Evolutionary conservation across 2,888 invertebrate genomes (phyloP).

Genomic region (Syrista parreyssii): DNA sequence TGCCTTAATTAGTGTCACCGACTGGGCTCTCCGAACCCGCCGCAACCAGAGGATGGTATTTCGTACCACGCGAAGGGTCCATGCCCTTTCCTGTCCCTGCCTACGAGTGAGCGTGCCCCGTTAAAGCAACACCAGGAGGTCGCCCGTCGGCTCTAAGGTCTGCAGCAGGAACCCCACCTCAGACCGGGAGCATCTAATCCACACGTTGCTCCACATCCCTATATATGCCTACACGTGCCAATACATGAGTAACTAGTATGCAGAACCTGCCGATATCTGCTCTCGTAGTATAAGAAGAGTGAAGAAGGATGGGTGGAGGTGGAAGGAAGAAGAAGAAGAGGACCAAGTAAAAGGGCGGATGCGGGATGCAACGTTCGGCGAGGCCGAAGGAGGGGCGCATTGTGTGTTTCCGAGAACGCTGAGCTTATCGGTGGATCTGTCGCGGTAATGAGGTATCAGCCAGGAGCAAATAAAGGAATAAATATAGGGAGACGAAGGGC

Average conservation of each 20-base stretch:
- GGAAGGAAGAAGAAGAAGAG: neutral
- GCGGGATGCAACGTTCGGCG: slow-evolving; percentile 16
- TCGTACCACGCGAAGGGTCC: neutral
- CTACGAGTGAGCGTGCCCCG: neutral
- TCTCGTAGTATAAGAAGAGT: slow-evolving; percentile 24
- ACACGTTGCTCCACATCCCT: neutral
- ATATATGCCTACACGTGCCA: neutral
- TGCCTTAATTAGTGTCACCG: slow-evolving; percentile 31
- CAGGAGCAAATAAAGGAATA: slow-evolving; percentile 64
- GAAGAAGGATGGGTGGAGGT: slow-evolving; percentile 1
- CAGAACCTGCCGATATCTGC: slow-evolving; percentile 30
- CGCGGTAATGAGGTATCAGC: slow-evolving; percentile 67
- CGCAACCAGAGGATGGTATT: neutral
- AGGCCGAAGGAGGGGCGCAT: slow-evolving; percentile 53
- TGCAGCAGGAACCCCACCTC: neutral
- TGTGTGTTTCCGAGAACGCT: slow-evolving; percentile 65
- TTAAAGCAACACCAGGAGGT: neutral
- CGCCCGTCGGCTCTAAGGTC: neutral
- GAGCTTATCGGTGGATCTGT: slow-evolving; percentile 65
- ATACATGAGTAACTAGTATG: neutral
- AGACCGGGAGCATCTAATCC: neutral
- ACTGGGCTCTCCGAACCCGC: neutral
- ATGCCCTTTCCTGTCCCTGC: neutral
- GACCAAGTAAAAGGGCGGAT: slow-evolving; percentile 27
- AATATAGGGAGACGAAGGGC: slow-evolving; percentile 45